Conservation (phyloP, 2,888 invertebrate genomes). For the Drosophila sordidula region DNA sequence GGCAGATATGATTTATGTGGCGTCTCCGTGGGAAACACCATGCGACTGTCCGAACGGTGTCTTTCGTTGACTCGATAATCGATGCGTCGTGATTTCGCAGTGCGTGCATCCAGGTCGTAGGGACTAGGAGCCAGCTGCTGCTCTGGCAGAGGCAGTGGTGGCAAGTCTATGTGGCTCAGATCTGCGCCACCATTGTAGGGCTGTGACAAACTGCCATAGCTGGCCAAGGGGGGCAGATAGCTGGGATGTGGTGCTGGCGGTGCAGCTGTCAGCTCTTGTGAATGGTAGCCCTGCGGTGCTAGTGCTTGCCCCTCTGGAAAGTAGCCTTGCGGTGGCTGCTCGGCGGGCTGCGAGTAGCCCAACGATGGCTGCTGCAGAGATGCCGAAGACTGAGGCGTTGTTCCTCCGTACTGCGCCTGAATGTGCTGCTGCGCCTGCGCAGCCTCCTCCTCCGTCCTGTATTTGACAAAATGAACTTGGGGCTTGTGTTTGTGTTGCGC, state of each 20-base stretch:
- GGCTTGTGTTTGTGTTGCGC: constrained; percentile 64
- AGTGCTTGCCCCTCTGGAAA: constrained; percentile 1
- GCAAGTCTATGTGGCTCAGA: constrained; percentile 50
- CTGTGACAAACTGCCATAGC: constrained; percentile 35
- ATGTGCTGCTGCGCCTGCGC: constrained; percentile 72
- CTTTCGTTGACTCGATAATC: constrained; percentile 65
- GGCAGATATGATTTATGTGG: constrained; percentile 40
- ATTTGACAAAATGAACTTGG: constrained; percentile 79
- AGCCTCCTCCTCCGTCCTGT: constrained; percentile 77
- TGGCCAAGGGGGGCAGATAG: constrained; percentile 48
- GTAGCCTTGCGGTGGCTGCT: constrained; percentile 4
- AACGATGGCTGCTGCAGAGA: constrained; percentile 25
- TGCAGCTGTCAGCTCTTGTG: constrained; percentile 1
- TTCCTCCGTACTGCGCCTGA: constrained; percentile 68
- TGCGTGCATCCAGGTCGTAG: constrained; percentile 56
- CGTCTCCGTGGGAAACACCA: constrained; percentile 58
- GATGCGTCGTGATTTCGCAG: constrained; percentile 39
- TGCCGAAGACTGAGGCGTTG: constrained; percentile 9
- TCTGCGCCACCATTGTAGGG: constrained; percentile 29
- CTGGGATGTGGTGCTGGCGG: constrained; percentile 18
- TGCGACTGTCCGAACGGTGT: constrained; percentile 45
- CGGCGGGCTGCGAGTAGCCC: constrained; percentile 45
- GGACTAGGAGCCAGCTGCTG: constrained; percentile 51
- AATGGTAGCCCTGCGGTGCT: not conserved
- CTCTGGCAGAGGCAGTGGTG: constrained; percentile 55